Conservation (phyloP, 2,888 invertebrate species). For the Rhabditophanes sp. region DNA sequence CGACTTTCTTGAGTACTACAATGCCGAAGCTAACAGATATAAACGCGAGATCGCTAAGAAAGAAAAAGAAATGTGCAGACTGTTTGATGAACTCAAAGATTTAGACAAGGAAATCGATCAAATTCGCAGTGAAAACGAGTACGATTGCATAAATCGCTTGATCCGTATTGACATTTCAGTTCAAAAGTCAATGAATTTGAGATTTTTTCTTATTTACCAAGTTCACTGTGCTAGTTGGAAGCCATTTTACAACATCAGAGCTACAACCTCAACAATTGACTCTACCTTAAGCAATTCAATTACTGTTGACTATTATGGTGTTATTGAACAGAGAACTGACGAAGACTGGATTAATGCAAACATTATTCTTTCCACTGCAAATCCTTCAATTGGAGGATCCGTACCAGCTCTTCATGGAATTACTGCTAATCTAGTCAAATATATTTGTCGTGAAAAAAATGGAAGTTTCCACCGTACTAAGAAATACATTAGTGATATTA, state of each 20-base stretch:
- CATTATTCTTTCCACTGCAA: slow-evolving; percentile 45
- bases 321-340: slow-evolving; percentile 46
- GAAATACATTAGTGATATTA: too few species aligned
- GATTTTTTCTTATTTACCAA: too few species aligned
- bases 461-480: neutral
- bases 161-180: slow-evolving; percentile 9
- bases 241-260: slow-evolving; percentile 47
- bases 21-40: slow-evolving; percentile 27
- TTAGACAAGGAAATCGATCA: slow-evolving; percentile 32
- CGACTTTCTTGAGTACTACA: slow-evolving; percentile 36
- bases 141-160: slow-evolving; percentile 13
- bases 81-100: slow-evolving; percentile 22
- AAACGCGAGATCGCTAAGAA: slow-evolving; percentile 26
- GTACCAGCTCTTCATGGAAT: slow-evolving; percentile 44
- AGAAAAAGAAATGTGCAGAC: slow-evolving; percentile 19
- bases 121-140: slow-evolving; percentile 30
- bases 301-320: slow-evolving; percentile 43
- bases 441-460: slow-evolving; percentile 9
- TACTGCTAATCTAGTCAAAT: too few species aligned
- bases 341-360: slow-evolving; percentile 47
- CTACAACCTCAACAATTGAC: slow-evolving; percentile 21
- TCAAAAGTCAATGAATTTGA: too few species aligned
- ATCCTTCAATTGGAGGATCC: slow-evolving; percentile 46
- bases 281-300: slow-evolving; percentile 4
- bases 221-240: slow-evolving; percentile 46